Conservation (phyloP, 2,797 vertebrate species). For the Valencia hispanica region DNA sequence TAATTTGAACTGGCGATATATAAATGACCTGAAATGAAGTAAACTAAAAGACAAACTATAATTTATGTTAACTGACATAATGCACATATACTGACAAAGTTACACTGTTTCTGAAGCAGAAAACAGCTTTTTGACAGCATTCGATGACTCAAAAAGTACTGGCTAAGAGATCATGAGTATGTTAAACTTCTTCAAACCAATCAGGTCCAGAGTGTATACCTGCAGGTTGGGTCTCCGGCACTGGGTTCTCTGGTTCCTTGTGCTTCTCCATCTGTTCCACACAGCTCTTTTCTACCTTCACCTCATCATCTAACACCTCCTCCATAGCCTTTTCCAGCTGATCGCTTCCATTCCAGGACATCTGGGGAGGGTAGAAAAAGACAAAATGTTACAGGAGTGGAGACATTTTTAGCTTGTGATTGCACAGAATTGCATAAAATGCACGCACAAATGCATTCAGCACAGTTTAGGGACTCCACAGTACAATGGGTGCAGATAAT, state of each 20-base stretch:
- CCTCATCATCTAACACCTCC: slow-evolving; percentile 86
- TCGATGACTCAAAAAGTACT: not conserved
- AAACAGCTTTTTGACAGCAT: too few relatives aligned
- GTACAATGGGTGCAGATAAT: not conserved
- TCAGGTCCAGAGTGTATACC: slow-evolving; percentile 24
- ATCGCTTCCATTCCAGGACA: slow-evolving; percentile 89
- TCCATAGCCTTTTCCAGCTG: slow-evolving; percentile 96
- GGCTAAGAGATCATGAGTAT: not conserved
- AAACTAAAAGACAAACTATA: not conserved
- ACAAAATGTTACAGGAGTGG: not conserved
- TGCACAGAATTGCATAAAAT: slow-evolving; percentile 4
- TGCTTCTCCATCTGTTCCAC: slow-evolving; percentile 70
- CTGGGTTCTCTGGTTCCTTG: slow-evolving; percentile 55
- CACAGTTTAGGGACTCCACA: accelerated
- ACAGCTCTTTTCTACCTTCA: slow-evolving; percentile 81
- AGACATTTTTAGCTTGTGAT: not conserved
- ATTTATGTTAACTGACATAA: not conserved
- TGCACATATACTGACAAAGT: too few relatives aligned
- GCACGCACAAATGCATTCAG: not conserved
- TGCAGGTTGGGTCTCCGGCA: slow-evolving; percentile 57
- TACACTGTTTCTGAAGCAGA: too few relatives aligned
- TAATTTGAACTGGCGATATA: not conserved
- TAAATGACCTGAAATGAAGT: not conserved
- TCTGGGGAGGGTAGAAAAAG: slow-evolving; percentile 71
- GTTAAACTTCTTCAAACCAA: not conserved